A percentile compares a stretch with the other conserved stretches of the same genome.
Evolutionary conservation across 2,797 vertebrate genomes (phyloP).

Genomic region (Takifugu rubripes): DNA sequence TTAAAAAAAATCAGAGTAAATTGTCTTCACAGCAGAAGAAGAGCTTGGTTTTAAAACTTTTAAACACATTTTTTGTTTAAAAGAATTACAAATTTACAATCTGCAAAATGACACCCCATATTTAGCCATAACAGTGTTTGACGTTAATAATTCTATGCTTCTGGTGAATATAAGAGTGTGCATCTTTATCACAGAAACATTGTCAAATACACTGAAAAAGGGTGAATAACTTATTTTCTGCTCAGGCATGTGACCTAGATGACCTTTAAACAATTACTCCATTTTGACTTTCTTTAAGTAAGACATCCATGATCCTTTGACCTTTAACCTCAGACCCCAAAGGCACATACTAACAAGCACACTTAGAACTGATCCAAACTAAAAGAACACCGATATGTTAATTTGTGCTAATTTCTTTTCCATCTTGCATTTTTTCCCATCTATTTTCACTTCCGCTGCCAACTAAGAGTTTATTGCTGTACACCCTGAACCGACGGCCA

Average conservation of each 20-base stretch:
- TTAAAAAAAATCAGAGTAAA: too few relatives aligned
- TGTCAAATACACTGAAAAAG: slow-evolving; percentile 12
- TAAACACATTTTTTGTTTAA: too few relatives aligned
- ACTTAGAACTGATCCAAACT: not conserved
- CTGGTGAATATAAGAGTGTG: not conserved
- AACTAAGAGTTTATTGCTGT: not conserved
- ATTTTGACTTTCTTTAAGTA: slow-evolving; percentile 42
- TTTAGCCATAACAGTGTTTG: too few relatives aligned
- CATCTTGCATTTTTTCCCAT: not conserved
- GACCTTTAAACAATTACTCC: slow-evolving; percentile 33
- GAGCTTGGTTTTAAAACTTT: too few relatives aligned
- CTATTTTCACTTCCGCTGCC: not conserved
- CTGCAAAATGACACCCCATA: too few relatives aligned
- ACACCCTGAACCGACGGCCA: not conserved
- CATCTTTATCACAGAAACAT: not conserved
- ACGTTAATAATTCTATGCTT: not conserved
- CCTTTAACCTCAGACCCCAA: slow-evolving; percentile 8
- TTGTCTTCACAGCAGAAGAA: too few relatives aligned
- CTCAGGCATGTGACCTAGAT: slow-evolving; percentile 31
- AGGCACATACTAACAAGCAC: not conserved
- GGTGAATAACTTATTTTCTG: not conserved
- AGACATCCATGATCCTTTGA: slow-evolving; percentile 44
- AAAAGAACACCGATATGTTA: not conserved
- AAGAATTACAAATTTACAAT: too few relatives aligned
- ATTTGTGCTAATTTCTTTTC: not conserved